Percentiles rank a stretch among this genome's conserved stretches.
phyloP scores from a whole-genome alignment of 1,140 invertebrate species.

The Cherax destructor region DNA sequence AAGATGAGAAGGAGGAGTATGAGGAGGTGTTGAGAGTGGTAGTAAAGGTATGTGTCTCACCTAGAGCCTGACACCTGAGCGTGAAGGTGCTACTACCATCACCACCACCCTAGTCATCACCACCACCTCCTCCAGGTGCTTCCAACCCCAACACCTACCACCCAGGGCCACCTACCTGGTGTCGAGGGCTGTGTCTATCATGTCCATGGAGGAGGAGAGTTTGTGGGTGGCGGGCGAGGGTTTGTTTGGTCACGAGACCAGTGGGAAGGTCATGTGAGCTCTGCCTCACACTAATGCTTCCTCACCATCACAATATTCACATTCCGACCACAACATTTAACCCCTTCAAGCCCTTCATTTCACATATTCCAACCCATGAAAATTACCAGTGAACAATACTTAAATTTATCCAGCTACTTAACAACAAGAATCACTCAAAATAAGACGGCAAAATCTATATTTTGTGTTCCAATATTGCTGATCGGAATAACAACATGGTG shows the following conservation, averaged over 20 bases:
- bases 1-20: too few relatives aligned
- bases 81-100: neutral
- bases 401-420: neutral
- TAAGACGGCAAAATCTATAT: neutral
- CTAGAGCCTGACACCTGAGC: neutral
- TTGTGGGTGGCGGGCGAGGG: slow-evolving; percentile 39
- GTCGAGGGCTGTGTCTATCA: slow-evolving; percentile 60
- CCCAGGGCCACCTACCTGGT: slow-evolving; percentile 30
- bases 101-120: neutral
- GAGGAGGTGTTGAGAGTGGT: too few relatives aligned
- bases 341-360: neutral
- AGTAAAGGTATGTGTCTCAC: too few relatives aligned
- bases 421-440: neutral
- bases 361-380: neutral
- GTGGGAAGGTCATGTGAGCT: slow-evolving; percentile 46
- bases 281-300: slow-evolving; percentile 8
- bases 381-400: neutral
- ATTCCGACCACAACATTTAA: neutral
- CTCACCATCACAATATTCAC: neutral
- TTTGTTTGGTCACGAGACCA: slow-evolving; percentile 54
- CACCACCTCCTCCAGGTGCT: too few relatives aligned
- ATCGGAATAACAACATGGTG: neutral
- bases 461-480: neutral
- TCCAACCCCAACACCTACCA: neutral
- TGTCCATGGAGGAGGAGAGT: slow-evolving; percentile 51